Evolutionary conservation across 2,888 invertebrate genomes (phyloP), one percentile per base, ranked within the genome.

Genomic region (Chelonus formosanus): DNA sequence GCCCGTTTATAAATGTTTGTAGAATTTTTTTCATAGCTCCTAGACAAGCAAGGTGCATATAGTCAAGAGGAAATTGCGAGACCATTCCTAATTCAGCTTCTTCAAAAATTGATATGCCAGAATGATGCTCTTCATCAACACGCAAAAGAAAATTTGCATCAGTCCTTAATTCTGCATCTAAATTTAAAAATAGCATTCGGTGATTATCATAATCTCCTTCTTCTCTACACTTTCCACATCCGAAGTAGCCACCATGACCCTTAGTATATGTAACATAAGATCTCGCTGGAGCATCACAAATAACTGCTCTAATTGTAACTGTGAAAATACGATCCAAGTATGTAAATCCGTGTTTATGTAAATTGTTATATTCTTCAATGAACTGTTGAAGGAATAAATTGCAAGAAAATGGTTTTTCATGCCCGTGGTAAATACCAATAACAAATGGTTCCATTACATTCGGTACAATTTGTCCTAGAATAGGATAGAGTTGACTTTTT

Each of bases 231-330:
- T 76, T 77, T 8, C 65, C 55, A 64, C 75, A 77, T 35, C 71
- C 70, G 65, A 67, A 74, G 70, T 73, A 74, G 5, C 71, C 76
- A 54, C 55, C 69, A 54, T 78, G 74, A 10, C 66, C 50, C 70
- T 75, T 76, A 7, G 67, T 71, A 8, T 72, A 69, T 20, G 70
- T 64, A 1, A 78, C 65, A 65, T 71, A 78, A n/a, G 73, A 61
- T 48, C 70, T 63, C n/a, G 75, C 78, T 54, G 74, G 76, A 36
- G 72, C 66, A 71, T 76, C 76, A 69, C 75, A 76, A 32, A 74
- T 71, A n/a, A 75, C 43, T 40, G 71, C 72, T 68, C 65, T 66
- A 32, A 57, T 57, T 40, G 8, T 31, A 5, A 63, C 20, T 36
- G 4, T 40, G 40, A 40, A 40, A 5, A 40, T 40, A 5, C 40